A percentile compares a stretch with the other conserved stretches of the same genome.
Conservation (phyloP, 2,113 vertebrate species). For the Chelonoidis abingdonii region DNA sequence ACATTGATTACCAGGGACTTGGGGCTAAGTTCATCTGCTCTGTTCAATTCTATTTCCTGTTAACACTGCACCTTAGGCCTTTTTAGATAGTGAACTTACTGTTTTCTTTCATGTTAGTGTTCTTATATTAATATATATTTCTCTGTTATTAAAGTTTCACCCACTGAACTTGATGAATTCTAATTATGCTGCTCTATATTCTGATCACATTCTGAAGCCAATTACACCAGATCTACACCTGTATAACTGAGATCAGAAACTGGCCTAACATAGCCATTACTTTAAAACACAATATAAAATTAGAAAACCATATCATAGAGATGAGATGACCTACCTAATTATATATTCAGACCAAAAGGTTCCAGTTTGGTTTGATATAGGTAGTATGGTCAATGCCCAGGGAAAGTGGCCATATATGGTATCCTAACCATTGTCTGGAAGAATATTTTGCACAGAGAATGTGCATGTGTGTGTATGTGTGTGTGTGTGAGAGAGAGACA, state of each 20-base stretch:
- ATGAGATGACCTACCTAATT: constrained; percentile 57
- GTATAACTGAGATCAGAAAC: constrained; percentile 49
- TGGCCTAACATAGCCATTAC: constrained; percentile 45
- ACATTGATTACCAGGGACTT: neutral
- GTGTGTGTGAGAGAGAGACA: neutral
- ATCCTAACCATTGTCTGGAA: constrained; percentile 32
- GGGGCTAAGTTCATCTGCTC: neutral
- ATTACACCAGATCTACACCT: constrained; percentile 46
- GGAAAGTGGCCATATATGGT: constrained; percentile 17
- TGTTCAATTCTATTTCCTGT: neutral
- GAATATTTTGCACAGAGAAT: neutral
- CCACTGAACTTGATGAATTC: constrained; percentile 6
- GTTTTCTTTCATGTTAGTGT: neutral
- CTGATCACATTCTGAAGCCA: neutral
- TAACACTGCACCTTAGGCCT: neutral
- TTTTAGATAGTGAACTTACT: constrained; percentile 13
- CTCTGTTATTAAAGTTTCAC: constrained; percentile 33
- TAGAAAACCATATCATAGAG: constrained; percentile 66
- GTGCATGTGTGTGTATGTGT: neutral
- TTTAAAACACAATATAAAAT: constrained; percentile 49
- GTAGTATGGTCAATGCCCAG: constrained; percentile 20
- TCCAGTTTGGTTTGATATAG: constrained; percentile 61
- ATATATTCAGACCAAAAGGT: constrained; percentile 40
- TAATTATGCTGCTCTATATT: constrained; percentile 54
- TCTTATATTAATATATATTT: constrained; percentile 43